Base-by-base conservation (phyloP, 2,113 vertebrate genomes). In the Dasypus novemcinctus region DNA sequence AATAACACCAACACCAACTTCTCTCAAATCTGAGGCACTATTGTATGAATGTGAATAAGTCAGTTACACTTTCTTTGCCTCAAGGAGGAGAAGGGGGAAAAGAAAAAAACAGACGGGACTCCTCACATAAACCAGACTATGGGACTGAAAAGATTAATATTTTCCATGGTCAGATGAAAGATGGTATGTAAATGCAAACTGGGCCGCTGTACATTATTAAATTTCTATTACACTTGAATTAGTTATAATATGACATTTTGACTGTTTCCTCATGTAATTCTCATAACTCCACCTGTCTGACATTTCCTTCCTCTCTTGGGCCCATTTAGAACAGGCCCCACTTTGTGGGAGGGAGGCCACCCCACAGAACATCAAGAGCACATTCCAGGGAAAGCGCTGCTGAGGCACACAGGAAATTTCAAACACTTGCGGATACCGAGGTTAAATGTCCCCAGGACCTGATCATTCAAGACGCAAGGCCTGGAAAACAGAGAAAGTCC, bases 181-280 rank as follows among this genome's bases (percentile, higher is more conserved):
- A 80, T 20, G 90, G 84, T 27, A 90, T 74, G 29, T 68, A 87
- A 91, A 75, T 69, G 54, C 29, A 75, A 64, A 90, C 84, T 59
- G 61, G 84, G 76, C 74, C 41, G 7, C 64, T 52, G 61, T 90
- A 64, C 84, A 10, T 95, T 90, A 95, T 97, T 93, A 92, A 57
- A 88, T 96, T 96, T 69, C 72, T 57, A 52, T 64, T 82, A 54
- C 91, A 68, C 63, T 75, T 68, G 90, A 80, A 85, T 97, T 97
- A 84, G 85, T 95, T 96, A 93, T 85, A 84, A 90, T 75, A 92
- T 95, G 96, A 97, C 71, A 95, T 94, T 95, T 86, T 92, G 95
- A 96, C 94, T 89, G 59, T 71, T 96, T 96, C 94, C 96, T 95
- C 74, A 21, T 92, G 68, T 94, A 87, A 84, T 86, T 88, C 87